Evolutionary conservation across 2,797 vertebrate species (phyloP).

Genomic region (Tadarida brasiliensis): DNA sequence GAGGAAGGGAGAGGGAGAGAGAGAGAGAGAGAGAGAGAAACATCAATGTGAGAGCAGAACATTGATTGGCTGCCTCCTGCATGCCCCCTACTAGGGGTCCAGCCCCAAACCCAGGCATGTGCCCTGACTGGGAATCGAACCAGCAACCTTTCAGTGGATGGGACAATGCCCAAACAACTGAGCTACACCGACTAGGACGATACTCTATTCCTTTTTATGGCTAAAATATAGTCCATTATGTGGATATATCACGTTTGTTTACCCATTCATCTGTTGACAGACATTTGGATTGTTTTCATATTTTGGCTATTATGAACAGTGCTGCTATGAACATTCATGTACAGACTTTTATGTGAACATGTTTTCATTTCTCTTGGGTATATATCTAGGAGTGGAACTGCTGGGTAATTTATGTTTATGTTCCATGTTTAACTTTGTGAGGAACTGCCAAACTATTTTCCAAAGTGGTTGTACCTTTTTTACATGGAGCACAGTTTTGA

Average conservation of each 20-base stretch:
- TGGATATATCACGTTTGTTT: not conserved
- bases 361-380: not conserved
- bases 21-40: not conserved
- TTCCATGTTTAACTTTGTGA: not conserved
- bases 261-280: not conserved
- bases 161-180: not conserved
- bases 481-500: constrained; percentile 40
- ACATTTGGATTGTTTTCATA: not conserved
- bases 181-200: not conserved
- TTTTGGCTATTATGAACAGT: not conserved
- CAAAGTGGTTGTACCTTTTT: not conserved
- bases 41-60: not conserved
- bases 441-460: not conserved
- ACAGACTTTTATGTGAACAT: not conserved
- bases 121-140: not conserved
- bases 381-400: not conserved
- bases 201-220: not conserved
- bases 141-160: not conserved
- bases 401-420: not conserved
- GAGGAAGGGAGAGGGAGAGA: not conserved
- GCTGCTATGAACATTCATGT: not conserved
- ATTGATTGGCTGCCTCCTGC: not conserved
- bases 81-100: not conserved
- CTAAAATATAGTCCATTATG: not conserved
- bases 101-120: not conserved